Percentiles rank a stretch among this genome's conserved stretches.
phyloP scores from a whole-genome alignment of 2,113 vertebrate species.

The Gracilinanus agilis region DNA sequence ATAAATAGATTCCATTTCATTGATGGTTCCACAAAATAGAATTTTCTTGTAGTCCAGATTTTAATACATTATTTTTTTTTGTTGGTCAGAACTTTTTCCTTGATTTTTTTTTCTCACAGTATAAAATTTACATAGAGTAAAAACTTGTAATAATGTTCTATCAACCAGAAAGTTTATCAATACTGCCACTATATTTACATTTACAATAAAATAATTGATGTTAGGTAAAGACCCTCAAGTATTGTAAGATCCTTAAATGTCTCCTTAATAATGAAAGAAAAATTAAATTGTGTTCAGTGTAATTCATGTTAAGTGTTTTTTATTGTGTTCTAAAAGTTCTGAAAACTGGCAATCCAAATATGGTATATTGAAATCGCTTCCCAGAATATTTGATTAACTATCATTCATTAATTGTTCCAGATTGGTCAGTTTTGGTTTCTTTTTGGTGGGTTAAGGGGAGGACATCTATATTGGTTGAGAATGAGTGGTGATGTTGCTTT shows the following conservation, averaged over 20 bases:
- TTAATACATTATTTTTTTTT: not conserved
- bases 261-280: not conserved
- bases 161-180: not conserved
- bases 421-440: not conserved
- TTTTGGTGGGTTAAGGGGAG: not conserved
- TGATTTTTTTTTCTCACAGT: not conserved
- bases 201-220: not conserved
- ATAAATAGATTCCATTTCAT: not conserved
- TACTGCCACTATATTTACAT: not conserved
- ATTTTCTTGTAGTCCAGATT: not conserved
- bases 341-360: not conserved
- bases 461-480: slow-evolving; percentile 13
- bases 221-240: not conserved
- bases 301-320: not conserved
- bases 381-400: not conserved
- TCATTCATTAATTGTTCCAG: not conserved
- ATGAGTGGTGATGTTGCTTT: slow-evolving; percentile 14
- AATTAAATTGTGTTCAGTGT: not conserved
- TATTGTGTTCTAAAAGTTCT: not conserved
- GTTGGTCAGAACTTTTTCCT: not conserved
- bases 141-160: not conserved
- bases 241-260: not conserved
- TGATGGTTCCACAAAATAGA: not conserved
- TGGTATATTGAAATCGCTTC: not conserved
- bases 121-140: not conserved